Conservation (phyloP, 2,797 vertebrate genomes). For the Austrolebias charrua region DNA sequence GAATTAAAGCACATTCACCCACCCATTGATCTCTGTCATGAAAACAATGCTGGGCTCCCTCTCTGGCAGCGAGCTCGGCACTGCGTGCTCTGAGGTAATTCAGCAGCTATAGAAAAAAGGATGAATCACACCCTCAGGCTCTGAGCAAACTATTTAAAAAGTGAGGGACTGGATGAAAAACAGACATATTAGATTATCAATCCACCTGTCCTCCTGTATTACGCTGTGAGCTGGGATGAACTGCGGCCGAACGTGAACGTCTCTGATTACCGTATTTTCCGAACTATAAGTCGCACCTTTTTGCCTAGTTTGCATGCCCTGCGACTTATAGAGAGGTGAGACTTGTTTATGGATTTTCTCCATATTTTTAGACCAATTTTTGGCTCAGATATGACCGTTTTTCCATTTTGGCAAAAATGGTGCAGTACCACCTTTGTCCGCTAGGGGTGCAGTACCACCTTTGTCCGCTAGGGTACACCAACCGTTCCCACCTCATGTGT, state of each 20-base stretch:
- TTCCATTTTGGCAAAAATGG: no score
- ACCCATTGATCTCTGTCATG: constrained; percentile 86
- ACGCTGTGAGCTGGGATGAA: constrained; percentile 52
- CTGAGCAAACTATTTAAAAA: constrained; percentile 76
- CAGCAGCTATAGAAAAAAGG: constrained; percentile 72
- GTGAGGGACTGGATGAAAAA: constrained; percentile 62
- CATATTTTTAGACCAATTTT: no score
- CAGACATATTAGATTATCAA: constrained; percentile 75
- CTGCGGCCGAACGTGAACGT: constrained; percentile 56
- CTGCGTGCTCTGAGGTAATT: constrained; percentile 75
- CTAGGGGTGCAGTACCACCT: no score
- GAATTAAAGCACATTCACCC: constrained; percentile 85
- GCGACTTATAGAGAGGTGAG: no score
- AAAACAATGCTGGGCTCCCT: constrained; percentile 82
- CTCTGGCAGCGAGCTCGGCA: constrained; percentile 74
- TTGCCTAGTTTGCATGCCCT: no score
- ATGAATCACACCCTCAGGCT: constrained; percentile 72
- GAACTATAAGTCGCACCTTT: no score
- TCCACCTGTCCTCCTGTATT: constrained; percentile 71
- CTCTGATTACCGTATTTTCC: no score
- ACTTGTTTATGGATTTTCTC: no score
- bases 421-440: no score
- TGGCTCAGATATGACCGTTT: no score
- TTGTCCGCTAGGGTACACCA: no score
- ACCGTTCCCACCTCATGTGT: no score